Evolutionary conservation across 2,797 vertebrate genomes (phyloP), one percentile per base, ranked within the genome.

Genomic region (Chromis chromis): DNA sequence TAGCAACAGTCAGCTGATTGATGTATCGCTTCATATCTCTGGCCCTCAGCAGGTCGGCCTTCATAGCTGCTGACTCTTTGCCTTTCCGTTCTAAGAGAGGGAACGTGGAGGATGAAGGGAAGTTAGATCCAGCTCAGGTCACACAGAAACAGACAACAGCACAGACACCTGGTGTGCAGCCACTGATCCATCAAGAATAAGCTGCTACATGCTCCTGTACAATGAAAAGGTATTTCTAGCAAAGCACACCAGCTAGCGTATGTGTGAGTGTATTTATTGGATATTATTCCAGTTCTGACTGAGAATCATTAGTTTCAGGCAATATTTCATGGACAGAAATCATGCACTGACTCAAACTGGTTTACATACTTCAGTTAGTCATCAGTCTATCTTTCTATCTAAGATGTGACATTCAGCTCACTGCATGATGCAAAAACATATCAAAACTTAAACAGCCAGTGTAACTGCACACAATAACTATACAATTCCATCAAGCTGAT

Each of bases 21-120:
- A 99, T 99, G 44, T 99, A 99, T 68, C 98, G 95, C 84, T 99
- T 99, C 97, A 98, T 97, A 71, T 99, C 97, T 75, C 98, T 94
- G 82, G 98, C 97, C 74, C 98, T 94, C 82, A 99, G 95, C 57
- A 99, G 92, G 83, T 99, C 98, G 14, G 97, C 97, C 89, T 99
- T 99, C 96, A 99, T 98, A 36, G 97, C 97, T 0, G 97, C 97
- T 0, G 96, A 96, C 90, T 99, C 97, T 93, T 96, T 99, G 69
- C 96, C 97, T 96, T 96, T 96, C 83, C 94, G 89, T 81, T 96
- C 96, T 97, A 54, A 58, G 21, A 67, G 25, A 79, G 25, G 79
- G 33, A 68, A 27, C 69, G 33, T 3, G 28, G 17, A 0, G 22
- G 33, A 21, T 25, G 12, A 58, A n/a, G 28, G 16, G 22, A 17